Evolutionary conservation across 2,888 invertebrate species (phyloP).

Genomic region (Archips crataeganus): DNA sequence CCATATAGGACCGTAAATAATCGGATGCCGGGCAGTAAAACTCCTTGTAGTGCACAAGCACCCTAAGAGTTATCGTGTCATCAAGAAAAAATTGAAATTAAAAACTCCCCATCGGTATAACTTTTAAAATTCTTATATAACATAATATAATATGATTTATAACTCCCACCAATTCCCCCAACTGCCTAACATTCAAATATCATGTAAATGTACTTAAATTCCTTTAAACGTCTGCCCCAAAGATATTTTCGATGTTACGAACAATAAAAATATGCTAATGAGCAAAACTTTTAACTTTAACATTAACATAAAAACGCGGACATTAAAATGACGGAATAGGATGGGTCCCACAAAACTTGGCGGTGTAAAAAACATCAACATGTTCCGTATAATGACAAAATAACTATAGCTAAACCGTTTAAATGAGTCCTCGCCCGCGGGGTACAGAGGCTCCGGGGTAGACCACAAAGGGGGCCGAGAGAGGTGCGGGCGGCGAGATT

Average conservation of each 20-base stretch:
- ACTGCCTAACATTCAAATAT: conserved; percentile 24
- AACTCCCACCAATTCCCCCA: neutral
- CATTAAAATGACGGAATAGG: conserved; percentile 22
- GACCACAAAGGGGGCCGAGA: too few species aligned
- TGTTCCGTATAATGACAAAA: conserved; percentile 1
- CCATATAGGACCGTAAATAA: too few species aligned
- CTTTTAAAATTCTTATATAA: neutral
- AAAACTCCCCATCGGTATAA: neutral
- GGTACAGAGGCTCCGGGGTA: too few species aligned
- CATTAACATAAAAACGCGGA: conserved; percentile 37
- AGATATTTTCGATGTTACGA: conserved; percentile 22
- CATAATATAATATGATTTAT: conserved; percentile 1
- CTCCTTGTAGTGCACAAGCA: too few species aligned
- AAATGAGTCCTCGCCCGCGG: too few species aligned
- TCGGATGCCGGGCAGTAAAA: too few species aligned
- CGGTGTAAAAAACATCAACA: neutral
- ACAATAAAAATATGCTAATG: conserved; percentile 40
- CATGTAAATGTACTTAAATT: conserved; percentile 24
- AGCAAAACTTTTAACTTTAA: conserved; percentile 31
- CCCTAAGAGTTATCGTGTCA: too few species aligned
- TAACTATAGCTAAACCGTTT: too few species aligned
- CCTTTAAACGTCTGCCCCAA: conserved; percentile 15
- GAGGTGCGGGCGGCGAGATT: too few species aligned
- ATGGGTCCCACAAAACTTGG: neutral
- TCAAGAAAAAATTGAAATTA: neutral